Percentiles rank a stretch among this genome's conserved stretches.
Conservation (phyloP, 2,797 vertebrate species). For the Kryptolebias ocellatus region DNA sequence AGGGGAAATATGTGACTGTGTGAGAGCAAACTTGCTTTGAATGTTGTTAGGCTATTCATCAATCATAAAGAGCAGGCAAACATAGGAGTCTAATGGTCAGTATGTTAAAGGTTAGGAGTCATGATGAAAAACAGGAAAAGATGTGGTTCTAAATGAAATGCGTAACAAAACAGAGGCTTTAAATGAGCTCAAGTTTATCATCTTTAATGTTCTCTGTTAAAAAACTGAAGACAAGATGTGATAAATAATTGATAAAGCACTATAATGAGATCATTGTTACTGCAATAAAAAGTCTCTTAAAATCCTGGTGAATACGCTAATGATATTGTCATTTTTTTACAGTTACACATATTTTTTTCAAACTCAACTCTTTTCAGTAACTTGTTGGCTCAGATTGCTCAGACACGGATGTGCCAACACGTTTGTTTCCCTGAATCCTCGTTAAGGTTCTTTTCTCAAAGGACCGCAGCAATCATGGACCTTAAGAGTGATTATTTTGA, state of each 20-base stretch:
- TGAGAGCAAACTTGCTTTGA: slow-evolving; percentile 64
- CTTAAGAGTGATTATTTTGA: slow-evolving; percentile 81
- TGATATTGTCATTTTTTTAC: background rate
- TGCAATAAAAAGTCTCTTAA: background rate
- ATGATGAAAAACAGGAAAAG: slow-evolving; percentile 43
- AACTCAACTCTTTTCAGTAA: background rate
- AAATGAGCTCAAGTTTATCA: background rate
- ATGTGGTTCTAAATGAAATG: slow-evolving; percentile 1
- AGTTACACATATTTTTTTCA: slow-evolving; percentile 1
- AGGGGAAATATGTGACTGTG: slow-evolving; percentile 66
- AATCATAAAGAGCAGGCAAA: slow-evolving; percentile 54
- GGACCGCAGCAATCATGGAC: slow-evolving; percentile 62
- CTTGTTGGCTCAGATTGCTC: slow-evolving; percentile 35
- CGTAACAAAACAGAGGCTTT: background rate
- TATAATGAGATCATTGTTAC: background rate
- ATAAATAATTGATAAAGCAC: background rate
- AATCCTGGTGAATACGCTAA: background rate
- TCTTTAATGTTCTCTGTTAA: background rate
- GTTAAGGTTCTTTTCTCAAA: slow-evolving; percentile 51
- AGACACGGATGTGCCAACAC: slow-evolving; percentile 30
- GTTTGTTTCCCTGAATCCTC: slow-evolving; percentile 55
- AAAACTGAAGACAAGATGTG: background rate
- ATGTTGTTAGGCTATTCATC: slow-evolving; percentile 70
- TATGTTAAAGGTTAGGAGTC: slow-evolving; percentile 44
- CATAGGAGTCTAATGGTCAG: slow-evolving; percentile 41